Percentiles rank a stretch among this genome's conserved stretches.
Conservation (phyloP, 37 sponge, comb jelly and placozoan genomes). For the Oscarella lobularis region DNA sequence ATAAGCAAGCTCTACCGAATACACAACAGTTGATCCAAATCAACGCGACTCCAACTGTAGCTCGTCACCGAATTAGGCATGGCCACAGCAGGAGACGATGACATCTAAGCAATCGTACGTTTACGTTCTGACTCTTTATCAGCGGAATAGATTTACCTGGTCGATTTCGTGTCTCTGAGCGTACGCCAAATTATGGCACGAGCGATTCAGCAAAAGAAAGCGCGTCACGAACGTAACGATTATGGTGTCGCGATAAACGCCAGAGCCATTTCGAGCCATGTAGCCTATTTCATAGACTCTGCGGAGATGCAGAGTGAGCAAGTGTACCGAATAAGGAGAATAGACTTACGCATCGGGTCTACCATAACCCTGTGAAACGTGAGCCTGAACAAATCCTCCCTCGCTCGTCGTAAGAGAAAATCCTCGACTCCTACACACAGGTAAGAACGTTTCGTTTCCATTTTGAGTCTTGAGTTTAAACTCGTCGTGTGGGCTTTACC, state of each 20-base stretch:
- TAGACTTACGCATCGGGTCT: neutral
- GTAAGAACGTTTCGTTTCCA: no score
- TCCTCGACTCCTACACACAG: neutral
- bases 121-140: no score
- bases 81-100: slow-evolving; percentile 30
- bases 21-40: slow-evolving; percentile 76
- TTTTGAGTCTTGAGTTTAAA: no score
- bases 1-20: slow-evolving; percentile 28
- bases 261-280: neutral
- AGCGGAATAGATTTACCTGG: slow-evolving; percentile 21
- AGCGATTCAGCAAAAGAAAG: slow-evolving; percentile 70
- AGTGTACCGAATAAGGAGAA: neutral
- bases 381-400: neutral
- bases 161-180: slow-evolving; percentile 47
- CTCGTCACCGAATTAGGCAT: slow-evolving; percentile 55
- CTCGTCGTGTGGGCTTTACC: no score
- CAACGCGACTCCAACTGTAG: slow-evolving; percentile 85
- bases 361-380: neutral
- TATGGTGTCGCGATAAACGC: slow-evolving; percentile 25
- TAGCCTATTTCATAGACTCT: slow-evolving; percentile 11
- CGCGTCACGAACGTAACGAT: slow-evolving; percentile 69
- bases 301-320: neutral
- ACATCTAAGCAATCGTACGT: no score
- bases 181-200: slow-evolving; percentile 46
- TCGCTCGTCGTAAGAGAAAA: neutral